Conservation (phyloP, 2,113 vertebrate genomes). For the Rhynchomys soricoides region DNA sequence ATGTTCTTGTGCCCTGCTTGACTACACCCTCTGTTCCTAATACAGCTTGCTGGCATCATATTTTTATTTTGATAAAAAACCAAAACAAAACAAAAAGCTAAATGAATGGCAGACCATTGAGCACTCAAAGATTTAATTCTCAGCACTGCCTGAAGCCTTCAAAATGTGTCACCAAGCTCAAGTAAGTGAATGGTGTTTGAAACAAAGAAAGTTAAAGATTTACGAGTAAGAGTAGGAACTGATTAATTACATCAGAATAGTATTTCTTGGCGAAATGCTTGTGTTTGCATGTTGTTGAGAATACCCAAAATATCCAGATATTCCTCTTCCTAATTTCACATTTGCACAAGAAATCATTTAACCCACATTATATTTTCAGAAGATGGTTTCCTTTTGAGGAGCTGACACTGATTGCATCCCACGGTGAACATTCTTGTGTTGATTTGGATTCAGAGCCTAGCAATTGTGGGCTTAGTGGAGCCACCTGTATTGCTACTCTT, state of each 20-base stretch:
- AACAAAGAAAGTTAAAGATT: conserved; percentile 21
- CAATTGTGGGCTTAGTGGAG: not conserved
- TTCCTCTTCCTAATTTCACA: conserved; percentile 32
- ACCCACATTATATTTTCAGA: not conserved
- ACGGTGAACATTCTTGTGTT: not conserved
- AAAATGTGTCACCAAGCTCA: not conserved
- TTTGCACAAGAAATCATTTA: conserved; percentile 36
- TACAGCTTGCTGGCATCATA: not conserved
- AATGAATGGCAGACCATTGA: not conserved
- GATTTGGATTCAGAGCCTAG: not conserved
- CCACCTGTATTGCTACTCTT: not conserved
- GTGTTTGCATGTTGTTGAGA: conserved; percentile 46
- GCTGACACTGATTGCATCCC: not conserved
- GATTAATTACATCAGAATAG: conserved; percentile 29
- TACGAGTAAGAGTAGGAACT: not conserved
- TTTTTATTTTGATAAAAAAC: not conserved
- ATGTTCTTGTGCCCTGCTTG: not conserved
- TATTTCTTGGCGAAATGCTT: conserved; percentile 21
- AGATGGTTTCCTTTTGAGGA: conserved; percentile 45
- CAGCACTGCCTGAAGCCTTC: not conserved
- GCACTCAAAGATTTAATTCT: conserved; percentile 22
- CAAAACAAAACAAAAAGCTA: not conserved
- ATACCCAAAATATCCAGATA: not conserved
- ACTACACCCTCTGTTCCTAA: not conserved
- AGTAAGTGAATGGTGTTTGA: conserved; percentile 8